Conservation (phyloP, 2,888 invertebrate genomes). For the Dromius quadrimaculatus region DNA sequence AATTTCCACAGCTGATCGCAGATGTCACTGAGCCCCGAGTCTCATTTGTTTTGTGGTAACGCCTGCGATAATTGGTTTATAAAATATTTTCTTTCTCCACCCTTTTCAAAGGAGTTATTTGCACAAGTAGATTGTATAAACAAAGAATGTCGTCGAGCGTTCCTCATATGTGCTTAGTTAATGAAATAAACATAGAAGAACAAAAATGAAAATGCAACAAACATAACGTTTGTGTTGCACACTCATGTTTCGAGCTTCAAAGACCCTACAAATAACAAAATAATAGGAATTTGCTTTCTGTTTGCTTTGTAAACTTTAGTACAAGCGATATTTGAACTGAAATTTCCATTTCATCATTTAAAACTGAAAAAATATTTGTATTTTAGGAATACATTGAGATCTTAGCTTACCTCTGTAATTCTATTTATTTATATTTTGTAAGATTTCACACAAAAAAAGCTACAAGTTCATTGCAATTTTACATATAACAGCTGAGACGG, state of each 20-base stretch:
- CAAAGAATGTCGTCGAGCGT: neutral
- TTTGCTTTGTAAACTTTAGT: neutral
- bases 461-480: too few relatives aligned
- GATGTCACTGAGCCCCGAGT: neutral
- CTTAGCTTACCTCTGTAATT: too few relatives aligned
- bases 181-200: neutral
- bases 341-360: too few relatives aligned
- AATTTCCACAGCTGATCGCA: neutral
- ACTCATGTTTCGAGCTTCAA: constrained; percentile 16
- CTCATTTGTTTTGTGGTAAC: neutral
- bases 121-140: neutral
- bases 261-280: constrained; percentile 16
- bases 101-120: neutral
- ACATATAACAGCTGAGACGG: too few relatives aligned
- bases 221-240: neutral
- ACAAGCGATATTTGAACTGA: neutral
- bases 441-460: too few relatives aligned
- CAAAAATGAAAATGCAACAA: neutral
- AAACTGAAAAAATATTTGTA: too few relatives aligned
- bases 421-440: too few relatives aligned
- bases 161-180: neutral
- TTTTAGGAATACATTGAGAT: too few relatives aligned
- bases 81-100: constrained; percentile 4
- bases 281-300: constrained; percentile 15
- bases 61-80: too few relatives aligned